These are phyloP conservation scores for Luscinia luscinia DNA, from an alignment of 2,797 vertebrate genomes.

Conservation along the genomic window DNA sequence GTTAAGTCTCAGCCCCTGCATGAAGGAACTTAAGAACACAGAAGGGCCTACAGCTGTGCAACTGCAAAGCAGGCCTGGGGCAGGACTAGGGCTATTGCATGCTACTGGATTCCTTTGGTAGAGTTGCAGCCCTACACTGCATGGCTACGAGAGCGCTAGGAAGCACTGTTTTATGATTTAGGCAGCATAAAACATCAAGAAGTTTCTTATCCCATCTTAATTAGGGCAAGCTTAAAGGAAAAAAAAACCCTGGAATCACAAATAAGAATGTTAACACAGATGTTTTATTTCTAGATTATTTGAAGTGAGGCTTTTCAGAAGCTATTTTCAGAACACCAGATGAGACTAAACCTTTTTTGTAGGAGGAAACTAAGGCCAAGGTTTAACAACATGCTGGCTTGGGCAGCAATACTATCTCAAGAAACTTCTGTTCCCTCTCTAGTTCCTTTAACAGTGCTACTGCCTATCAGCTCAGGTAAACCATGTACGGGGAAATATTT, in stretches of 20 bases:
- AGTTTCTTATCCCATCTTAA: constrained; percentile 7
- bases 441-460: background rate
- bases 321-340: background rate
- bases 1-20: background rate
- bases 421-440: background rate
- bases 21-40: background rate
- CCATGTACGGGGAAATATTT: background rate
- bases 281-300: background rate
- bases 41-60: background rate
- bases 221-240: constrained; percentile 22
- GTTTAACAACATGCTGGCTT: background rate
- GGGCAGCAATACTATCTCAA: background rate
- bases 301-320: background rate
- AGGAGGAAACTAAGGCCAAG: background rate
- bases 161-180: constrained; percentile 4
- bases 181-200: background rate
- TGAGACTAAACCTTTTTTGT: background rate
- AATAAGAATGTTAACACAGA: background rate
- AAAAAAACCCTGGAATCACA: background rate
- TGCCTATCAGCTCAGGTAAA: background rate
- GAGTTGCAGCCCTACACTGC: background rate
- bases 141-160: background rate
- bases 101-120: background rate
- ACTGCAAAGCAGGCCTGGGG: background rate
- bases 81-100: background rate